These are phyloP conservation scores for Lycophotia porphyrea DNA, from an alignment of 2,888 invertebrate species.

Conservation along the genomic window DNA sequence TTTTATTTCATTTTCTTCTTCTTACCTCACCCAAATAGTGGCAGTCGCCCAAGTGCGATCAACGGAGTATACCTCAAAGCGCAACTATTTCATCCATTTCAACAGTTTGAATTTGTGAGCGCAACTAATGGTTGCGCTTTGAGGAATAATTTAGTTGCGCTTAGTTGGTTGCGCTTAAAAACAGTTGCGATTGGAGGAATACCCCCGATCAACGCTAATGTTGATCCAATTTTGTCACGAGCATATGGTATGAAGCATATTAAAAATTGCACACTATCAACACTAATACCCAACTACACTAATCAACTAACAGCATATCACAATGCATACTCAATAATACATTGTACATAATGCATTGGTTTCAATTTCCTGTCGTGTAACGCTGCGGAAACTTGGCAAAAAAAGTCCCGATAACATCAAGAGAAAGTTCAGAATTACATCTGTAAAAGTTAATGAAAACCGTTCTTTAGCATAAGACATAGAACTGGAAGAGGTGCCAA, in stretches of 20 bases:
- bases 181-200: no score
- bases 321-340: no score
- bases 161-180: no score
- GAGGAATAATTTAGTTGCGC: no score
- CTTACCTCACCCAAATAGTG: not conserved
- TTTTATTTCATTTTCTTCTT: not conserved
- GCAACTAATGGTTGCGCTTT: no score
- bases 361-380: not conserved
- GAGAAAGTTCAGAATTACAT: not conserved
- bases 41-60: not conserved
- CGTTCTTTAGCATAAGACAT: not conserved
- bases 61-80: no score
- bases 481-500: constrained; percentile 33
- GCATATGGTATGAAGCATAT: not conserved
- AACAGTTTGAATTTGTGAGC: no score
- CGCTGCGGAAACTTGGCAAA: not conserved
- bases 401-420: not conserved
- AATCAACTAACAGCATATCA: no score
- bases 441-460: constrained; percentile 5
- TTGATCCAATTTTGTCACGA: not conserved
- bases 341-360: not conserved
- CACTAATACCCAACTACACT: no score
- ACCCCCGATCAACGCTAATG: not conserved
- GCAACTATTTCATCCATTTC: no score
- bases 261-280: no score